These are phyloP conservation scores for Conops quadrifasciatus DNA, from an alignment of 2,888 invertebrate genomes.

Conservation along the genomic window DNA sequence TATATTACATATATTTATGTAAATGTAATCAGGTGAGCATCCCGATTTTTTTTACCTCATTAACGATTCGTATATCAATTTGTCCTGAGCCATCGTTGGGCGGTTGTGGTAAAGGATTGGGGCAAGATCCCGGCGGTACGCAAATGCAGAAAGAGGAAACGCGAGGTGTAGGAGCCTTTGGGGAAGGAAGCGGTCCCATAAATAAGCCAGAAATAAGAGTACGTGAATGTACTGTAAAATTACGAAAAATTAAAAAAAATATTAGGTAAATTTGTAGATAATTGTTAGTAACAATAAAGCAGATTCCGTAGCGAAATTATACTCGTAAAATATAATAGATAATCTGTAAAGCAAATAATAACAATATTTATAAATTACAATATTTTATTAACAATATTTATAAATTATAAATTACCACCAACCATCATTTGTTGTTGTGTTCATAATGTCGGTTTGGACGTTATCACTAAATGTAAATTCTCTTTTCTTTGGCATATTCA, in stretches of 20 bases:
- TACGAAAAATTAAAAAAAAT: not conserved
- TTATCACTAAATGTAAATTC: conserved; percentile 24
- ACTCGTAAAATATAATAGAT: too few relatives aligned
- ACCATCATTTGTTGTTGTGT: conserved; percentile 10
- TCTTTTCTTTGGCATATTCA: conserved; percentile 2
- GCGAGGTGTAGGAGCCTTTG: too few relatives aligned
- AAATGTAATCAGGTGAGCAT: not conserved
- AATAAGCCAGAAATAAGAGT: conserved; percentile 53
- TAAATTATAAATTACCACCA: not conserved
- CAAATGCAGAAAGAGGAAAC: conserved; percentile 60
- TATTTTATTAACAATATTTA: not conserved
- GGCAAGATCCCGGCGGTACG: conserved; percentile 61
- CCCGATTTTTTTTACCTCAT: conserved; percentile 66
- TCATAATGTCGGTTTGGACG: not conserved
- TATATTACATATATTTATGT: not conserved
- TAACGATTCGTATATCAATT: conserved; percentile 72
- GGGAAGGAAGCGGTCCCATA: conserved; percentile 38
- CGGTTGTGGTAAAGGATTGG: conserved; percentile 50
- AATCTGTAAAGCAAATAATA: too few relatives aligned
- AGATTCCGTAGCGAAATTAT: too few relatives aligned
- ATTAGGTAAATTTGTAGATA: conserved; percentile 20
- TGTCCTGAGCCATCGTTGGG: conserved; percentile 68
- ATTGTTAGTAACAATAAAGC: too few relatives aligned
- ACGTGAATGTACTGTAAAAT: conserved; percentile 50
- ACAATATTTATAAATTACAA: too few relatives aligned